Conservation (phyloP, 2,888 invertebrate species). For the Mythimna ferrago region DNA sequence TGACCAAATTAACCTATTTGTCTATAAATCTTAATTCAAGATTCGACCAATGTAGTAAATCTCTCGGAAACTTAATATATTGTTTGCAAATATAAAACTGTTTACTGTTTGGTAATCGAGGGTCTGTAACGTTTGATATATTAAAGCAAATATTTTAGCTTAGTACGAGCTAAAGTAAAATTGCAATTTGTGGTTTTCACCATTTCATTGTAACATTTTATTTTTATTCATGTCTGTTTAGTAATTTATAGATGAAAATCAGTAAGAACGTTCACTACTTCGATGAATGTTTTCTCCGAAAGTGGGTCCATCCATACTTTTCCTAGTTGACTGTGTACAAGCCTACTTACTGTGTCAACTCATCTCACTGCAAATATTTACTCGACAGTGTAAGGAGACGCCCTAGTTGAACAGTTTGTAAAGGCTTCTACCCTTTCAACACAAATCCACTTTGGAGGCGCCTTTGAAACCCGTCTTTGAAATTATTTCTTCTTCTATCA, state of each 20-base stretch:
- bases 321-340: constrained; percentile 65
- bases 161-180: neutral
- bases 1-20: constrained; percentile 51
- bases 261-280: neutral
- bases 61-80: constrained; percentile 43
- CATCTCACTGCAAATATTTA: constrained; percentile 83
- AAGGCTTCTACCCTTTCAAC: constrained; percentile 75
- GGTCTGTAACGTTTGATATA: constrained; percentile 19
- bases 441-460: constrained; percentile 76
- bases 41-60: constrained; percentile 42
- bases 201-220: neutral
- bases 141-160: constrained; percentile 9
- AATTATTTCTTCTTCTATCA: constrained; percentile 63
- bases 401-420: constrained; percentile 76
- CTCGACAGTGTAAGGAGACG: constrained; percentile 75
- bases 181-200: neutral
- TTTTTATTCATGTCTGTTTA: neutral
- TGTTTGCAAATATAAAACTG: constrained; percentile 37
- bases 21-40: constrained; percentile 51
- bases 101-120: constrained; percentile 26
- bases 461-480: constrained; percentile 69
- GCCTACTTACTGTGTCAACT: constrained; percentile 79
- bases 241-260: neutral
- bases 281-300: constrained; percentile 48
- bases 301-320: constrained; percentile 60